Evolutionary conservation across 2,888 invertebrate species (phyloP).

Genomic region (Ametastegia equiseti): DNA sequence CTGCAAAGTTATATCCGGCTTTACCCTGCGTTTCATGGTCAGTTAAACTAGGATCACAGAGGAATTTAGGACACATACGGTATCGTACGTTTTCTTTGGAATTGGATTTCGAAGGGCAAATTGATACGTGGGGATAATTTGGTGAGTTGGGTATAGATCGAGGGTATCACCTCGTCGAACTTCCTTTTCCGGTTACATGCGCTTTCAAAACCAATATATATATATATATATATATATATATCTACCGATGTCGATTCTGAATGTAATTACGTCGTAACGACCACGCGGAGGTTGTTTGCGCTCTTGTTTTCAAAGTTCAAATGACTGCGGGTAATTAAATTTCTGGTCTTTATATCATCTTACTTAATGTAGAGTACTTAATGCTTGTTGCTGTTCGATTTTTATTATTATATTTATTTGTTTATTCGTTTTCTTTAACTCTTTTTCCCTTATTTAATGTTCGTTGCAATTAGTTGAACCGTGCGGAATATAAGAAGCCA

Average conservation of each 20-base stretch:
- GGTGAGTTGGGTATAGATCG: too few relatives aligned
- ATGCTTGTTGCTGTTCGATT: conserved; percentile 19
- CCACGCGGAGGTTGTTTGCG: background rate
- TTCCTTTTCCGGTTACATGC: background rate
- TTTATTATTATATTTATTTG: too few relatives aligned
- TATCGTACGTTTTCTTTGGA: conserved; percentile 20
- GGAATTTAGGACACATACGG: conserved; percentile 14
- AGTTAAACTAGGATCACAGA: conserved; percentile 46
- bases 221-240: conserved; percentile 10
- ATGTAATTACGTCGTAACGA: background rate
- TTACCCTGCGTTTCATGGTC: conserved; percentile 44
- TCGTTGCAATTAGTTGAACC: background rate
- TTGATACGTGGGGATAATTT: conserved; percentile 34
- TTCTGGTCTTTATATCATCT: conserved; percentile 13
- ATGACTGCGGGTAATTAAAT: conserved; percentile 17
- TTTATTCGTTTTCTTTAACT: too few relatives aligned
- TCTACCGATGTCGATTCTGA: background rate
- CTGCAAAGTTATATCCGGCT: conserved; percentile 47
- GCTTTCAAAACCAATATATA: background rate
- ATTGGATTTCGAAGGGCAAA: conserved; percentile 22
- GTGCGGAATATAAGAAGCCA: background rate
- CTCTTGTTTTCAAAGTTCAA: background rate
- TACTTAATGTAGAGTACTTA: background rate
- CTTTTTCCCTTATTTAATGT: background rate
- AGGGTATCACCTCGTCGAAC: background rate